Evolutionary conservation across 2,797 vertebrate species (phyloP), one percentile per base, ranked within the genome.

Genomic region (Pangasius mekongensis): DNA sequence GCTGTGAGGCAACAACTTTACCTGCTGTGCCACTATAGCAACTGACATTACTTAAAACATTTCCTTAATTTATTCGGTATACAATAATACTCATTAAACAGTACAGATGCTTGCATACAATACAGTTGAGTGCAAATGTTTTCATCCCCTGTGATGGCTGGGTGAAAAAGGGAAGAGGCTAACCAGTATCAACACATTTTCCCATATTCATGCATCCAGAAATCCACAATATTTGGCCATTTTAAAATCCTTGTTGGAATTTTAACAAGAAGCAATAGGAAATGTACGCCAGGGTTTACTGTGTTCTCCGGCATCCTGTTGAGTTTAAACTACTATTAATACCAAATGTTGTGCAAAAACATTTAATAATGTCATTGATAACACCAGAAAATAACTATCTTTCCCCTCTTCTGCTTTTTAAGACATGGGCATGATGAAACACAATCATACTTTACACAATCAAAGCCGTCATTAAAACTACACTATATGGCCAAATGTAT

Each of bases 341-440:
- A 66, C n/a, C 64, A 69, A 33, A 36, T 9, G 16, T 69, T 69
- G 30, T 36, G 14, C 30, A 9, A 36, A 69, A 27, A 27, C 24
- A 62, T 62, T 62, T 71, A 69, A 71, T 20, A 39, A 71, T 39
- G 20, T 71, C 67, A 71, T 33, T 71, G 67, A 71, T 66, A 66
- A 62, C 11, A 30, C 10, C 27, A 66, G 62, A 66, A 66, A 11
- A 66, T 13, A 1, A 71, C 67, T 36, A 36, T 69, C 33, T 36
- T 39, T 71, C 13, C 27, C 11, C 62, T n/a, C 1, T 64, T 64
- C 11, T 67, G 64, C n/a, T 67, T 67, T 33, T 67, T 5, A 67
- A 67, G n/a, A 67, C 14, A 67, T 33, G 13, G 62, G 62, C n/a
- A 66, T 66, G 22, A 27, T 9, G 60, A 64, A 27, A 27, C 60